Evolutionary conservation across 2,113 vertebrate genomes (phyloP).

Genomic region (Anguilla rostrata): DNA sequence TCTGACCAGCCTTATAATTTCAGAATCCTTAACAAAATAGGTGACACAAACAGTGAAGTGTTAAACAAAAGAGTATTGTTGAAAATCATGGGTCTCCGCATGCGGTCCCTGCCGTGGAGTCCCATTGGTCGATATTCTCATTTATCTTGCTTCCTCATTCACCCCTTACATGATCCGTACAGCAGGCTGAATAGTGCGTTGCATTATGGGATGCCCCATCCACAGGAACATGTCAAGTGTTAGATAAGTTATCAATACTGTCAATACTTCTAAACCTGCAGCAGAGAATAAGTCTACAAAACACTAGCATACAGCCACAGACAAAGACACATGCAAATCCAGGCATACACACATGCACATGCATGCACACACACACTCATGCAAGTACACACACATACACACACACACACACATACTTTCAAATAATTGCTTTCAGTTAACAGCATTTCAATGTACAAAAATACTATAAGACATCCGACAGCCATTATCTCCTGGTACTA

Average conservation of each 20-base stretch:
- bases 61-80: conserved; percentile 3
- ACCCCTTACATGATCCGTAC: neutral
- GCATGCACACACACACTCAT: neutral
- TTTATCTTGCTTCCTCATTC: neutral
- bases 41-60: neutral
- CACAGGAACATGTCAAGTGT: neutral
- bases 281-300: neutral
- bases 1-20: conserved; percentile 62
- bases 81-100: neutral
- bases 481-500: neutral
- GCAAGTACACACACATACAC: neutral
- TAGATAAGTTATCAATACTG: neutral
- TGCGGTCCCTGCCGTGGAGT: neutral
- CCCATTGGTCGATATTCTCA: neutral
- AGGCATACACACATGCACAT: neutral
- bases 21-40: conserved; percentile 49
- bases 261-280: neutral
- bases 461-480: neutral
- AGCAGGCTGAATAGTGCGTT: neutral
- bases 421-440: neutral
- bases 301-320: neutral
- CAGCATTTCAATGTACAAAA: neutral
- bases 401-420: neutral
- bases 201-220: neutral
- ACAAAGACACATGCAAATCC: neutral